Evolutionary conservation across 2,797 vertebrate species (phyloP).

Genomic region (Linurgus olivaceus): DNA sequence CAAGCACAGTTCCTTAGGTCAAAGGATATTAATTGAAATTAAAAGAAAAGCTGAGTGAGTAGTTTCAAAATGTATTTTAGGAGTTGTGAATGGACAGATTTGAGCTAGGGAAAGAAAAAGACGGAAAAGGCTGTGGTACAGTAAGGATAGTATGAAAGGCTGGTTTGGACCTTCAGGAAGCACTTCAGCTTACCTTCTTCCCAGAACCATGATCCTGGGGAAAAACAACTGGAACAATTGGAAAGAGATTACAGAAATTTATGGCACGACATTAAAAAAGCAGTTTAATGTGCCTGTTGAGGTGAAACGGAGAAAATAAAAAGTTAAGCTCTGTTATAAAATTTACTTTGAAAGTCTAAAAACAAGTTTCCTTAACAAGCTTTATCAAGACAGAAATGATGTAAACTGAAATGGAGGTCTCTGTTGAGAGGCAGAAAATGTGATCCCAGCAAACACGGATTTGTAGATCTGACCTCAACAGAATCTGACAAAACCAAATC

Average conservation of each 20-base stretch:
- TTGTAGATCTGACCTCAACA: not conserved
- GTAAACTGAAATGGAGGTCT: not conserved
- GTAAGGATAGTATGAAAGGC: not conserved
- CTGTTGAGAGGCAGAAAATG: not conserved
- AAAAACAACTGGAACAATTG: not conserved
- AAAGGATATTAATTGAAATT: not conserved
- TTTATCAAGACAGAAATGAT: not conserved
- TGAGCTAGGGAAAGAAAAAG: not conserved
- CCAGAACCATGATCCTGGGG: not conserved
- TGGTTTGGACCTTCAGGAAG: not conserved
- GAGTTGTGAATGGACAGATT: not conserved
- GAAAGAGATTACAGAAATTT: not conserved
- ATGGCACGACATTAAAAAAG: not conserved
- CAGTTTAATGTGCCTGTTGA: not conserved
- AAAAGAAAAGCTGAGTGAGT: not conserved
- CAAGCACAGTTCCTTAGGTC: not conserved
- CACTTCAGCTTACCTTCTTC: not conserved
- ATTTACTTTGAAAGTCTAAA: not conserved
- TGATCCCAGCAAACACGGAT: not conserved
- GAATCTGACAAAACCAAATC: not conserved
- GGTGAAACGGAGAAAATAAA: not conserved
- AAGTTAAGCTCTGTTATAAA: not conserved
- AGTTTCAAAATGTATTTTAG: not conserved
- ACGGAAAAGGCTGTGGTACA: not conserved
- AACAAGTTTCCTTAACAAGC: not conserved